Conservation (phyloP, 2,888 invertebrate genomes). For the Agriopis marginaria region DNA sequence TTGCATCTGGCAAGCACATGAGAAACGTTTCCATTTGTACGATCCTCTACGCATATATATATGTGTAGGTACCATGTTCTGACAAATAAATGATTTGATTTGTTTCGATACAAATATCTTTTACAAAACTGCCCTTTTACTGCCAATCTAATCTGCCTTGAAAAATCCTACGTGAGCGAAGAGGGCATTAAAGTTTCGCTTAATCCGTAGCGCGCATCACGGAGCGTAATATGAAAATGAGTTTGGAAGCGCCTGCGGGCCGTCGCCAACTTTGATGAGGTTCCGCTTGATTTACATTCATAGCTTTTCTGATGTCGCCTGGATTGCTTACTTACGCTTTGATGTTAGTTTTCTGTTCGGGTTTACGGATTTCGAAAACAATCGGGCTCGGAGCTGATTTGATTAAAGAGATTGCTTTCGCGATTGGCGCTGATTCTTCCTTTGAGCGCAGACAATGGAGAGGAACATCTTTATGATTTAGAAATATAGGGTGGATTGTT, state of each 20-base stretch:
- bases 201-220: slow-evolving; percentile 51
- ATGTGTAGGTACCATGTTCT: too few species aligned
- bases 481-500: too few species aligned
- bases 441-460: slow-evolving; percentile 7
- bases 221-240: slow-evolving; percentile 75
- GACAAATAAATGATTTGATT: too few species aligned
- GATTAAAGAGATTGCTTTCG: slow-evolving; percentile 34
- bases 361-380: slow-evolving; percentile 38
- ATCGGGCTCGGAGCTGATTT: slow-evolving; percentile 31
- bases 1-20: too few species aligned
- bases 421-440: slow-evolving; percentile 12
- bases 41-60: too few species aligned
- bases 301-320: slow-evolving; percentile 73
- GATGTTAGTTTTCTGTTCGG: slow-evolving; percentile 58
- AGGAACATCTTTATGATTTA: slow-evolving; percentile 3
- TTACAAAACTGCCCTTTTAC: slow-evolving; percentile 28
- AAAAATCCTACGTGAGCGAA: slow-evolving; percentile 44
- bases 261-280: slow-evolving; percentile 76
- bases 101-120: neutral
- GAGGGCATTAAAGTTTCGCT: slow-evolving; percentile 55
- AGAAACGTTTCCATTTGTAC: too few species aligned
- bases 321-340: slow-evolving; percentile 67
- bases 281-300: slow-evolving; percentile 79
- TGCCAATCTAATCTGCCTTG: slow-evolving; percentile 37
- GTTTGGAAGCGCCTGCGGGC: slow-evolving; percentile 69